Evolutionary conservation across 2,113 vertebrate species (phyloP).

Genomic region (Tyto alba): DNA sequence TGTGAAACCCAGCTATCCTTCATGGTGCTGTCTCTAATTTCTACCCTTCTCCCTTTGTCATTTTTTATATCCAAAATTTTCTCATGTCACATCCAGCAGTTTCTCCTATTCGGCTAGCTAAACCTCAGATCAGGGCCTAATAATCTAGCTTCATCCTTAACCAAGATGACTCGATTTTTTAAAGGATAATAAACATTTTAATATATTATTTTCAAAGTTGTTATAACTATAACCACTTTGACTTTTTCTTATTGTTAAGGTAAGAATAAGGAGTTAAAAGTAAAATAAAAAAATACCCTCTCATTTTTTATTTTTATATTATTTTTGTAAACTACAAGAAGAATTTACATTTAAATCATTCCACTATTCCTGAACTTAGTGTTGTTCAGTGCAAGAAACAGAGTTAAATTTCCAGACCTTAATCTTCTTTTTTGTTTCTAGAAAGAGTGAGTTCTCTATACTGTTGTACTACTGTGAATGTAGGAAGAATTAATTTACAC

Average conservation of each 20-base stretch:
- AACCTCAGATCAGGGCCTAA: not conserved
- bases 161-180: not conserved
- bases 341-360: not conserved
- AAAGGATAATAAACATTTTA: not conserved
- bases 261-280: not conserved
- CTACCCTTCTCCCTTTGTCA: not conserved
- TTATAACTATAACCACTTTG: not conserved
- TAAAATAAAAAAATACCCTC: not conserved
- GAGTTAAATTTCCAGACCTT: not conserved
- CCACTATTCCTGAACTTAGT: not conserved
- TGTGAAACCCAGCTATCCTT: not conserved
- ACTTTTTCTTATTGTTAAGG: not conserved
- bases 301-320: not conserved
- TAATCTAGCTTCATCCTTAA: not conserved
- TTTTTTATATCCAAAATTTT: not conserved
- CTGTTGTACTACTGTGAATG: not conserved
- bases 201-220: not conserved
- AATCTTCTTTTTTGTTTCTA: not conserved
- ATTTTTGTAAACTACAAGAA: not conserved
- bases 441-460: not conserved
- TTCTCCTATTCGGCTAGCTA: not conserved
- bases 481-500: not conserved
- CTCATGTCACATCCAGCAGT: not conserved
- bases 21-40: not conserved
- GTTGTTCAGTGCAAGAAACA: not conserved